phyloP scores from a whole-genome alignment of 1,140 invertebrate species.

The Drosophila murphyi region DNA sequence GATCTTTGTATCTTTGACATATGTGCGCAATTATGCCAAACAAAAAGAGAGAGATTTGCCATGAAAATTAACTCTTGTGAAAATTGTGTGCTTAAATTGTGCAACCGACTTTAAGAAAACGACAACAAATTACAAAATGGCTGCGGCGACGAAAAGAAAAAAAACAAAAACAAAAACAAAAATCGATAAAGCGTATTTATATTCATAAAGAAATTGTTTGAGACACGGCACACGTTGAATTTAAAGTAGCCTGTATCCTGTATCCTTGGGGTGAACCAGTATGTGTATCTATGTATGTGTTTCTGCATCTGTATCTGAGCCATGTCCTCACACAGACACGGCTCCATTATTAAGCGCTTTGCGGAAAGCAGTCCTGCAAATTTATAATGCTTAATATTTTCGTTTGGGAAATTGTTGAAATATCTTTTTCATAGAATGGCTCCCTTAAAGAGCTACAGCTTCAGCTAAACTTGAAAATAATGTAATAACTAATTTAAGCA shows the following conservation, averaged over 20 bases:
- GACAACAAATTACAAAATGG: constrained; percentile 38
- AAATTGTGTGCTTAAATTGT: constrained; percentile 18
- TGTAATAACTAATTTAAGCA: no score
- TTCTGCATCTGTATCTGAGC: constrained; percentile 21
- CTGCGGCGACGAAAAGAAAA: neutral
- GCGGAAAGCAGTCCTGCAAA: neutral
- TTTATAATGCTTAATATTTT: neutral
- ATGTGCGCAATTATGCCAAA: constrained; percentile 71
- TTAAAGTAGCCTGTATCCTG: constrained; percentile 67
- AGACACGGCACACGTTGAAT: constrained; percentile 62
- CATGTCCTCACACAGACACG: neutral
- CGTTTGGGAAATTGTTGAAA: neutral
- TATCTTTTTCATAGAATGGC: no score
- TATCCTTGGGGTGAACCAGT: constrained; percentile 25
- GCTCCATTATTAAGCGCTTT: neutral
- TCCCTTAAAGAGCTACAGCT: neutral
- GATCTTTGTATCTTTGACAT: constrained; percentile 65
- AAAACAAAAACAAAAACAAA: constrained; percentile 21
- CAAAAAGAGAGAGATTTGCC: constrained; percentile 59
- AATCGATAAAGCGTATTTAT: constrained; percentile 80
- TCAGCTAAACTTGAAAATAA: no score
- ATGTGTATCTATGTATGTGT: constrained; percentile 18
- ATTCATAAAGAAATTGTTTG: constrained; percentile 69
- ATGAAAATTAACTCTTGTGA: constrained; percentile 56
- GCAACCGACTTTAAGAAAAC: constrained; percentile 27